Conservation (phyloP, 2,113 vertebrate species). For the Nycticryphes semicollaris region DNA sequence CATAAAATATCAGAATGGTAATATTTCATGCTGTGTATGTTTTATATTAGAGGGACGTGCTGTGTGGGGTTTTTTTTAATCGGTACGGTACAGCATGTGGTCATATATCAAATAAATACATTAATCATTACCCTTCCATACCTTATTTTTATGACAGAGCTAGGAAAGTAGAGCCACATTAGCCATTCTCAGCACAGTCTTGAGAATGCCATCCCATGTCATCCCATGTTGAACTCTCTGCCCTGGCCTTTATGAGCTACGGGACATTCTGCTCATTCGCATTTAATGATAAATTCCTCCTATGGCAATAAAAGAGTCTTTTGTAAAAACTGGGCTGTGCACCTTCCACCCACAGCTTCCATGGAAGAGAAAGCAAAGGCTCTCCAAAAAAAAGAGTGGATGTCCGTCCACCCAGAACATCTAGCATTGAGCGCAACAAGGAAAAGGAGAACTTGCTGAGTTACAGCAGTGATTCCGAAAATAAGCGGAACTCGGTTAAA, state of each 20-base stretch:
- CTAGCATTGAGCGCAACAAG: conserved; percentile 83
- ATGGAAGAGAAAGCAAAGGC: conserved; percentile 83
- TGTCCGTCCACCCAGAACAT: conserved; percentile 80
- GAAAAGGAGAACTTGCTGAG: conserved; percentile 69
- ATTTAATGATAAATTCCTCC: neutral
- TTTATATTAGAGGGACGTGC: neutral
- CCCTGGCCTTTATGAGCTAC: neutral
- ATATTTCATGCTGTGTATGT: neutral
- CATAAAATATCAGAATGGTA: neutral
- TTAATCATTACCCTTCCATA: neutral
- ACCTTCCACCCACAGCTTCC: conserved; percentile 79
- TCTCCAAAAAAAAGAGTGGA: conserved; percentile 89
- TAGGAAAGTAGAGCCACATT: neutral
- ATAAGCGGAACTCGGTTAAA: conserved; percentile 71
- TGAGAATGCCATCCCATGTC: neutral
- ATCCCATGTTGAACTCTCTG: neutral
- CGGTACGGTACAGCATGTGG: neutral
- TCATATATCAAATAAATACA: neutral
- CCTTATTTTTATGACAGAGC: neutral
- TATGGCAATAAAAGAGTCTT: neutral
- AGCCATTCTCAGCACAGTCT: neutral
- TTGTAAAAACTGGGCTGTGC: neutral
- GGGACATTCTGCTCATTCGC: neutral
- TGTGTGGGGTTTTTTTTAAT: neutral
- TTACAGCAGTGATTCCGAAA: conserved; percentile 70